Conservation (phyloP, 2,113 vertebrate species). For the Entelurus aequoreus region DNA sequence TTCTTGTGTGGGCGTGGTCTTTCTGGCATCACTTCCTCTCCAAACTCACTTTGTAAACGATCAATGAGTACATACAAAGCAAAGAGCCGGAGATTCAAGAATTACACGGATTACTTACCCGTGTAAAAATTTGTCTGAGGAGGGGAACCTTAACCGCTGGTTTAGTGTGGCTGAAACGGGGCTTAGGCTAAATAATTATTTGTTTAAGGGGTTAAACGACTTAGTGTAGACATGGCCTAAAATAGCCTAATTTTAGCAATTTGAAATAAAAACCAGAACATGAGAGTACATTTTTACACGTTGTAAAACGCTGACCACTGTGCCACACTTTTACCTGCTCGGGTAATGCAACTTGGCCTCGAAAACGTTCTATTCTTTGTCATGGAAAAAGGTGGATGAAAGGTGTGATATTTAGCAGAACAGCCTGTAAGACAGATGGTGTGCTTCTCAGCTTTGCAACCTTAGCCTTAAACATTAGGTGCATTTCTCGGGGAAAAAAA, state of each 20-base stretch:
- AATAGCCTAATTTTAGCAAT: slow-evolving; percentile 1
- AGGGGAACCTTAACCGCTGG: too few relatives aligned
- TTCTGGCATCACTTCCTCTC: too few relatives aligned
- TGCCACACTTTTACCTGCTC: neutral
- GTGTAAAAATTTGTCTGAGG: too few relatives aligned
- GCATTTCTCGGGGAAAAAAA: slow-evolving; percentile 38
- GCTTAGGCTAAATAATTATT: too few relatives aligned
- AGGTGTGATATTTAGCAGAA: slow-evolving; percentile 46
- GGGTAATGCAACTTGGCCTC: slow-evolving; percentile 14
- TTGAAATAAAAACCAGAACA: slow-evolving; percentile 8
- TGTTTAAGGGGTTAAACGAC: too few relatives aligned
- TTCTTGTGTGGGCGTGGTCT: too few relatives aligned
- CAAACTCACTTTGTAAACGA: too few relatives aligned
- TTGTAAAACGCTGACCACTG: slow-evolving; percentile 17
- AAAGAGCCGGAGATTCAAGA: too few relatives aligned
- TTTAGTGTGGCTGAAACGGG: too few relatives aligned
- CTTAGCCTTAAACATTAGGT: slow-evolving; percentile 24
- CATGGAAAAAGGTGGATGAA: slow-evolving; percentile 33
- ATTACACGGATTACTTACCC: too few relatives aligned
- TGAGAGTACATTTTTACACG: slow-evolving; percentile 8
- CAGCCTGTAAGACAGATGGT: slow-evolving; percentile 38
- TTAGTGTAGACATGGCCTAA: neutral
- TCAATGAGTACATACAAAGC: too few relatives aligned
- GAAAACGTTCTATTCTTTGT: slow-evolving; percentile 22
- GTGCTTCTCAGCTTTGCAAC: slow-evolving; percentile 33